Evolutionary conservation across 35 echinoderm and acorn worm genomes (phyloP).

Genomic region (Ophiothrix spiculata): DNA sequence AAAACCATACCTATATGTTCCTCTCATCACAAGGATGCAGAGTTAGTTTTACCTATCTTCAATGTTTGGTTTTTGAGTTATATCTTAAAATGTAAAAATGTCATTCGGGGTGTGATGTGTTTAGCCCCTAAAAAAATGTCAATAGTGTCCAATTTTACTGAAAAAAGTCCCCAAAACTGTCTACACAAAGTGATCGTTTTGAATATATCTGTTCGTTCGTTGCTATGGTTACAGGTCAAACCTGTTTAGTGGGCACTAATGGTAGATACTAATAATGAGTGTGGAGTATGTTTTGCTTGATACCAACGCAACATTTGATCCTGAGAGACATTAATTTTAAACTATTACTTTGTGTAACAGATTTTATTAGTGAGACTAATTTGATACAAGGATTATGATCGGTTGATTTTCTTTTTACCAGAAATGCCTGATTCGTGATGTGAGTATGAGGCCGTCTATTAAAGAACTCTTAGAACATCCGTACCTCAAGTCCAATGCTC

Average conservation of each 20-base stretch:
- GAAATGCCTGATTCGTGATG: conserved; percentile 79
- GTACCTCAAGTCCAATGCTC: conserved; percentile 14
- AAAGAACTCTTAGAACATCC: conserved; percentile 61
- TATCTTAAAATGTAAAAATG: too few species aligned
- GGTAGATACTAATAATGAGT: not conserved
- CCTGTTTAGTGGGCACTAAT: not conserved
- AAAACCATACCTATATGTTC: too few species aligned
- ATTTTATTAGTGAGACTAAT: not conserved
- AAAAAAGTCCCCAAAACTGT: too few species aligned
- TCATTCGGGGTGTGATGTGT: too few species aligned
- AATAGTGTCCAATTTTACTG: too few species aligned
- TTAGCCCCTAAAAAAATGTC: too few species aligned
- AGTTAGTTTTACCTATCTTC: too few species aligned
- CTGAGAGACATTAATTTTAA: not conserved
- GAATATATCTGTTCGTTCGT: not conserved
- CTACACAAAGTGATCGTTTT: too few species aligned
- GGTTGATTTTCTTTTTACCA: conserved; percentile 20
- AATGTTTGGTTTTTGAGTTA: too few species aligned
- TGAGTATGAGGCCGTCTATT: conserved; percentile 74
- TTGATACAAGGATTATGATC: not conserved
- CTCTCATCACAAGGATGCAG: too few species aligned
- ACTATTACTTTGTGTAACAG: not conserved
- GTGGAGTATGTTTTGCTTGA: too few species aligned
- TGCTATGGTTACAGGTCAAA: not conserved
- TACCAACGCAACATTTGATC: not conserved